Base-by-base conservation (phyloP, 92 coral and sea anemone species). In the Scolanthus callimorphus region DNA sequence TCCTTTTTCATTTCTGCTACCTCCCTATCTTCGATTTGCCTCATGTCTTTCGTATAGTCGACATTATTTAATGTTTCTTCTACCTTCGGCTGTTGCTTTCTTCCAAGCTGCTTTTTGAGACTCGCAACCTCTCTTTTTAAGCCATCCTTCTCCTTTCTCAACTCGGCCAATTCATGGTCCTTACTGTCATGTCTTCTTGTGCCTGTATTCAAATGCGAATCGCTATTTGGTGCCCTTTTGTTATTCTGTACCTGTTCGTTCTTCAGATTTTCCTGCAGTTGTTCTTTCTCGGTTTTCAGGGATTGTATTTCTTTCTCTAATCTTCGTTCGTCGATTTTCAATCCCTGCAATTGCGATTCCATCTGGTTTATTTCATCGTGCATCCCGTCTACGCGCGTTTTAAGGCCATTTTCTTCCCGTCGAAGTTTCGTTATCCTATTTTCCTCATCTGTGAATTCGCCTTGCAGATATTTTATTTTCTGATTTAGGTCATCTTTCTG, bases 371-470 rank as follows among this genome's bases (percentile, higher is more conserved):
- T 75, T 25, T 81, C 62, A 27, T 70, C 57, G 20, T 49, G 59
- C 24, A 84, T 57, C 24, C 65, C 63, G 23, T 64, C 29, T 1
- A 77, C 59, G 39, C 44, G 85, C 31, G 69, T 80, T 50, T 81
- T 87, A 30, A 92, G 30, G 11, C 67, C 71, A 29, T 58, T 53
- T 50, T 67, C 79, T 27, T 94, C 95, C 46, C 76, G 57, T 29
- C 85, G 83, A 20, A 84, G 59, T 31, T 70, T 79, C 4, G 79
- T 59, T 27, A 94, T 84, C 76, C 73, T 76, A 17, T 57, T 68
- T 43, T 82, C 79, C n/a, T 87, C 46, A 2, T 80, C 79, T 20
- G 43, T 29, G 37, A 81, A 83, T 22, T 80, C 89, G 20, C 73
- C 84, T 49, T 77, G 78, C 3, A 91, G 81, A n/a, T 55, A 43